A percentile compares a stretch with the other conserved stretches of the same genome.
Evolutionary conservation across 2,888 invertebrate species (phyloP).

Genomic region (Drosophila subsilvestris): DNA sequence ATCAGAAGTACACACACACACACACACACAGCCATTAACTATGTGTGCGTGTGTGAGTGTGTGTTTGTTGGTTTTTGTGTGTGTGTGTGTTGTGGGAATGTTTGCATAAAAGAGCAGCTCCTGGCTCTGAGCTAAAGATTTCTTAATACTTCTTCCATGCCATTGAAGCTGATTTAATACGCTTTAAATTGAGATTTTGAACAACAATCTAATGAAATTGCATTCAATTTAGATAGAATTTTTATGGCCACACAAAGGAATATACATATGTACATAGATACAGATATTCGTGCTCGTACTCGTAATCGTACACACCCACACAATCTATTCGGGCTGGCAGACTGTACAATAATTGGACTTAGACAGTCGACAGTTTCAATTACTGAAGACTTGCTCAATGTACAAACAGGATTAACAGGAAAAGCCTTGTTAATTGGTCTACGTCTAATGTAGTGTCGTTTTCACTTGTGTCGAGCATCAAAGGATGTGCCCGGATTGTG

Average conservation of each 20-base stretch:
- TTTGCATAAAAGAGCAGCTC: conserved; percentile 66
- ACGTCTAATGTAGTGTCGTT: conserved; percentile 53
- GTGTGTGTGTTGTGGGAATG: conserved; percentile 15
- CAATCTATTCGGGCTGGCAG: conserved; percentile 26
- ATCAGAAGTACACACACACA: conserved; percentile 21
- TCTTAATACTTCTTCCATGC: conserved; percentile 22
- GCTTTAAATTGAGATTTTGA: conserved; percentile 50
- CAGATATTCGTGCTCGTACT: background rate
- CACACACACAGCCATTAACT: conserved; percentile 8
- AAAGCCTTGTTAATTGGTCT: conserved; percentile 57
- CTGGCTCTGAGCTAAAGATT: conserved; percentile 15
- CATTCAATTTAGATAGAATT: conserved; percentile 49
- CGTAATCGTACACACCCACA: conserved; percentile 1
- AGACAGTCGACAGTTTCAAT: conserved; percentile 56
- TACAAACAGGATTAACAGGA: conserved; percentile 50
- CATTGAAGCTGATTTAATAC: conserved; percentile 32
- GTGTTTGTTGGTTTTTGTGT: conserved; percentile 15
- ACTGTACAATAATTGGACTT: conserved; percentile 47
- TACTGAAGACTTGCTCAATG: conserved; percentile 55
- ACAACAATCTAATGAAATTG: conserved; percentile 43
- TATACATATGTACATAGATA: conserved; percentile 6
- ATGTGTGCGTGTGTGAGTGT: background rate
- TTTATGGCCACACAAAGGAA: conserved; percentile 29
- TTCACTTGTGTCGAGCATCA: conserved; percentile 55
- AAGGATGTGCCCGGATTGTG: conserved; percentile 41